Percentiles rank a stretch among this genome's conserved stretches.
These are phyloP conservation scores for Drosophila jambulina DNA, from an alignment of 1,140 invertebrate species.

Conservation along the genomic window DNA sequence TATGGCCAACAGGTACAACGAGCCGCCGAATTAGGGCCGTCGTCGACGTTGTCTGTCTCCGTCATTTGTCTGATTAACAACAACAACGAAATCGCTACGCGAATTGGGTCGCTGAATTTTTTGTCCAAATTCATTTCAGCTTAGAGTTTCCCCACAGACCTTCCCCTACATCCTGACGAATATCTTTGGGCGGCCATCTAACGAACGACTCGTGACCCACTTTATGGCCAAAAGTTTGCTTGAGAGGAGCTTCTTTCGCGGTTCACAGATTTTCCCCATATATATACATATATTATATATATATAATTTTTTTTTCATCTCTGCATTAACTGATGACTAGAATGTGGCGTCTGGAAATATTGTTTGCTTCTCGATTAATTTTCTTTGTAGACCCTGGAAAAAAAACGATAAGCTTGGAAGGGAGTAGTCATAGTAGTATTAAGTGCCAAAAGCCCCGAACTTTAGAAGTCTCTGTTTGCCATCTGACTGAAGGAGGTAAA, in stretches of 20 bases:
- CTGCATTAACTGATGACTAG: slow-evolving; percentile 5
- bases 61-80: slow-evolving; percentile 64
- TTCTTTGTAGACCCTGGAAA: neutral
- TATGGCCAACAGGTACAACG: slow-evolving; percentile 60
- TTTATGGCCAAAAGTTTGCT: slow-evolving; percentile 19
- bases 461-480: neutral
- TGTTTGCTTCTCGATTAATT: neutral
- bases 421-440: no score
- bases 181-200: slow-evolving; percentile 28
- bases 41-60: slow-evolving; percentile 35
- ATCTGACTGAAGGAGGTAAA: neutral
- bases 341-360: neutral
- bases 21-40: slow-evolving; percentile 40
- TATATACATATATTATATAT: neutral
- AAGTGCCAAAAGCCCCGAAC: no score
- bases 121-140: slow-evolving; percentile 17
- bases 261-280: slow-evolving; percentile 9
- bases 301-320: slow-evolving; percentile 13
- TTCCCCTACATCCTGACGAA: neutral
- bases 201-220: slow-evolving; percentile 41
- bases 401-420: neutral
- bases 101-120: slow-evolving; percentile 56
- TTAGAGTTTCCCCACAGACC: neutral
- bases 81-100: slow-evolving; percentile 17
- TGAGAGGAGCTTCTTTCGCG: slow-evolving; percentile 5